Evolutionary conservation across 92 coral and sea anemone genomes (phyloP), one percentile per base, ranked within the genome.

Genomic region (Anthopleura xanthogrammica): DNA sequence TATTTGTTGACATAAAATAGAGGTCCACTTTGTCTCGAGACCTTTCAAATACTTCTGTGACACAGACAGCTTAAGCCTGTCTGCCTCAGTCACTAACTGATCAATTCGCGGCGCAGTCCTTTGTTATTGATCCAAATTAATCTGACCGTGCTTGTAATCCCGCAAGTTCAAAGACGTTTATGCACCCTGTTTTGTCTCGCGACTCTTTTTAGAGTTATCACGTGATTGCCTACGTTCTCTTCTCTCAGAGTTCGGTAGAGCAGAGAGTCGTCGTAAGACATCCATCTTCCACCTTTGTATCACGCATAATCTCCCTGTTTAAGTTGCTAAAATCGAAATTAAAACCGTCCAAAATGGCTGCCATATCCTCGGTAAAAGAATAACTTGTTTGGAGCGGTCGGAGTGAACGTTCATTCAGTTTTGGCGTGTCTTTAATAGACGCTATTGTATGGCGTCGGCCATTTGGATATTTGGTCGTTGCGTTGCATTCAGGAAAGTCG

Each of bases 381-480:
- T 5, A 23, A 22, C 74, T 68, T 36, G 74, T 68, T 3, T 29
- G 74, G 3, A 68, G 41, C 13, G 41, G 8, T 9, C 74, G 74
- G 14, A 5, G 5, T 36, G 74, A 68, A 22, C 7, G 74, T 68
- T 68, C 74, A 68, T 68, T 36, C 17, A 12, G 16, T 68, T 36
- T 68, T 68, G 74, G 43, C 16, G 74, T 68, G 5, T 68, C 74
- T 2, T 68, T 29, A 36, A 68, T 68, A 7, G 41, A 23, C 3
- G 74, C 43, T 29, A 68, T 68, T 68, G 74, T 68, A 36, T 68
- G 74, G 74, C 74, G 74, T 10, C 74, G 74, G 29, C 74, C 74
- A 23, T 22, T 19, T 19, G 1, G 24, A 22, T 7, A 14, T 9
- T 23, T 68, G 41, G 41, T 29, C 42, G 41, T 24, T 13, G 16